Percentiles rank a stretch among this genome's conserved stretches.
phyloP scores from a whole-genome alignment of 2,797 vertebrate species.

The Mormyrus hasselquistii region DNA sequence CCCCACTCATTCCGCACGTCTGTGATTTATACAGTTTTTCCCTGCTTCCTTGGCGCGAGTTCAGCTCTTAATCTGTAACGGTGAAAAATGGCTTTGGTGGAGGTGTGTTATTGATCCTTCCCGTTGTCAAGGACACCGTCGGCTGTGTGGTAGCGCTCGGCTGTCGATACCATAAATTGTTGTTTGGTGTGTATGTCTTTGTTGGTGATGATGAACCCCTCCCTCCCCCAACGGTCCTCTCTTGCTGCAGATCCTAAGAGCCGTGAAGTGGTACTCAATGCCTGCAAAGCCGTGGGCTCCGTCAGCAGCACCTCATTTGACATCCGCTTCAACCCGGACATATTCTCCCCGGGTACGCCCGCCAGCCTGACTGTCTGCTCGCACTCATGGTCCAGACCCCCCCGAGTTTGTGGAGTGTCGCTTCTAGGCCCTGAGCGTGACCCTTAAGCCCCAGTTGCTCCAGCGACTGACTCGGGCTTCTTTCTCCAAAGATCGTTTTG shows the following conservation, averaged over 20 bases:
- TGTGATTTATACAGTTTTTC: neutral
- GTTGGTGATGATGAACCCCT: neutral
- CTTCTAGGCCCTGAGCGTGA: neutral
- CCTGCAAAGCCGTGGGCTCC: slow-evolving; percentile 92
- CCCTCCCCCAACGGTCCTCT: neutral
- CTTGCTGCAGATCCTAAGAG: slow-evolving; percentile 80
- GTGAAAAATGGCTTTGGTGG: neutral
- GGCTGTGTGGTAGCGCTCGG: neutral
- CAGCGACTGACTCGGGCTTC: neutral
- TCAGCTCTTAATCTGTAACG: neutral
- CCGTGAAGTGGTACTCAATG: slow-evolving; percentile 87
- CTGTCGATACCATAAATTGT: neutral
- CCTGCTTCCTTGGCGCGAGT: neutral
- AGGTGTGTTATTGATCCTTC: neutral
- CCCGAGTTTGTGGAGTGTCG: neutral
- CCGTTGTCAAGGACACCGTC: neutral
- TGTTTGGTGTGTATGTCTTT: neutral
- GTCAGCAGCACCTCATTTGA: slow-evolving; percentile 89
- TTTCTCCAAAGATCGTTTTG: neutral
- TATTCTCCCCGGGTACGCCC: slow-evolving; percentile 86
- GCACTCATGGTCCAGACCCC: neutral
- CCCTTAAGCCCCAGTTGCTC: neutral
- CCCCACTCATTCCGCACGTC: neutral
- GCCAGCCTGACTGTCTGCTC: neutral
- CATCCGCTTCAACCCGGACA: slow-evolving; percentile 96